Evolutionary conservation across 2,797 vertebrate species (phyloP), one percentile per base, ranked within the genome.

Genomic region (Acanthis flammea): DNA sequence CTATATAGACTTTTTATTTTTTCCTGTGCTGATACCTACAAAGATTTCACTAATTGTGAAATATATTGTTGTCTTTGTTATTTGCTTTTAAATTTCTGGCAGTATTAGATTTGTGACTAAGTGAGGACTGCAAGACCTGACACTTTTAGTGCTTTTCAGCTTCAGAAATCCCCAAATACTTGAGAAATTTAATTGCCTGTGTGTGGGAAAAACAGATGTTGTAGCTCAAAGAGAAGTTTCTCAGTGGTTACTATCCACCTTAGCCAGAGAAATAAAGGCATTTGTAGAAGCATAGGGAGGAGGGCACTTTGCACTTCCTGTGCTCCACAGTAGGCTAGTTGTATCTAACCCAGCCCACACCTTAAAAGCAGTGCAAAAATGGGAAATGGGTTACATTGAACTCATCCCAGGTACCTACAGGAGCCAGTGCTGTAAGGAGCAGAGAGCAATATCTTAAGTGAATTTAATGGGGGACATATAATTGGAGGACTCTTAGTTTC

Each of bases 41-140:
- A n/a, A 63, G 14, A 27, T 71, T 63, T 37, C 2, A 0, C 22
- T 41, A 30, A 39, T 15, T 35, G 24, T 53, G 14, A 85, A 89
- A 68, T 45, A 54, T 7, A 16, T 54, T 82, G 7, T 33, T 80
- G 15, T 53, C 30, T 48, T 58, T 74, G 25, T 39, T 70, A 13
- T 73, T 83, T 87, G 33, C 31, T 90, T 92, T 92, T 55, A 63
- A 73, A 71, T 76, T 19, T 67, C 4, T 51, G 30, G 3, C 67
- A 67, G 8, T 51, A 30, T 60, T 77, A 21, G 12, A 37, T 13
- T 31, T 33, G 41, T 53, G 24, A 47, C 39, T 45, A 35, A n/a
- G 13, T 33, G 9, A 53, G 24, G 24, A 30, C 13, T 47, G 3
- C 31, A 22, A 30, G 7, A 17, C 28, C 24, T 61, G 55, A 61